These are phyloP conservation scores for Muscina levida DNA, from an alignment of 2,888 invertebrate genomes.

Conservation along the genomic window DNA sequence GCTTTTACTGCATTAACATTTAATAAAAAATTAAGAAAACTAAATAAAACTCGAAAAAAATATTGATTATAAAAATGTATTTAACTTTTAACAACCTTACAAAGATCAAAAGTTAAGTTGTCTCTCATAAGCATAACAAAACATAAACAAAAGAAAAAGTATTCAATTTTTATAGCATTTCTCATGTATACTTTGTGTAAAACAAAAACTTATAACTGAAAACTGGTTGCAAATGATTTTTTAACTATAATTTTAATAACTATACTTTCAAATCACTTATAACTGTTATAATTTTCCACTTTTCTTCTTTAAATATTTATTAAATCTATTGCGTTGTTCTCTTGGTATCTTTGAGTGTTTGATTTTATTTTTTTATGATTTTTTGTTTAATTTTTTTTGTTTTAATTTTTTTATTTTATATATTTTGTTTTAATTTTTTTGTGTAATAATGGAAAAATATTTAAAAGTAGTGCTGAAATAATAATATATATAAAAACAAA, in stretches of 20 bases:
- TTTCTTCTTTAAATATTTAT: constrained; percentile 25
- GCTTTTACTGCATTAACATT: constrained; percentile 47
- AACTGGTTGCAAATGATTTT: constrained; percentile 25
- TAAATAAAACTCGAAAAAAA: constrained; percentile 14
- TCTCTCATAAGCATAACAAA: neutral
- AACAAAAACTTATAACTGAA: constrained; percentile 1
- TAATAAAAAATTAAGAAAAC: constrained; percentile 34
- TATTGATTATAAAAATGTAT: constrained; percentile 3
- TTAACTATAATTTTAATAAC: neutral
- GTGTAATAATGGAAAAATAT: constrained; percentile 45
- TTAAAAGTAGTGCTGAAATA: constrained; percentile 53
- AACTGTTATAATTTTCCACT: neutral
- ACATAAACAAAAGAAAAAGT: neutral
- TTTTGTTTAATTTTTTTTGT: constrained; percentile 27
- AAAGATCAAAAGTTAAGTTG: constrained; percentile 14
- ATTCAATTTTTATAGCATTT: constrained; percentile 16
- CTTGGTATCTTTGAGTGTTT: constrained; percentile 32
- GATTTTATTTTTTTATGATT: neutral
- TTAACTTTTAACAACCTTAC: neutral
- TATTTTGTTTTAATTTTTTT: constrained; percentile 47
- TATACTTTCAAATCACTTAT: neutral
- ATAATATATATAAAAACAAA: constrained; percentile 39
- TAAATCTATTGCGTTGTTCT: neutral
- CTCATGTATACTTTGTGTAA: constrained; percentile 9
- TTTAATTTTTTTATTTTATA: constrained; percentile 41